Base-by-base conservation (phyloP, 2,113 vertebrate genomes). In the Zapus hudsonius region DNA sequence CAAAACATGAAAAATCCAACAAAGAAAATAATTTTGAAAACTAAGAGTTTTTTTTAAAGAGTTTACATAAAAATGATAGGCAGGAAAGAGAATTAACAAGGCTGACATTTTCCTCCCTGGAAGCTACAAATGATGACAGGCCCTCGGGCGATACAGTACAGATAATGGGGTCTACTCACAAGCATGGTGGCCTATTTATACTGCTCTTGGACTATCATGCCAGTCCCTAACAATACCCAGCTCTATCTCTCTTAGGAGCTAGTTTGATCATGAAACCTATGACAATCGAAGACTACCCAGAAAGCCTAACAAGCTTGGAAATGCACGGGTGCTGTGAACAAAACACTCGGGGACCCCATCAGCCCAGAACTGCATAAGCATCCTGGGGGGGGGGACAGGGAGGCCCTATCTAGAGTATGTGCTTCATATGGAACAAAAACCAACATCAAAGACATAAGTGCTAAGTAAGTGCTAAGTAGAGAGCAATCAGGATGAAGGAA, bases 301-400 rank as follows among this genome's bases (percentile, higher is more conserved):
- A 88, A 94, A 84, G 84, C 29, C 74, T 72, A 42, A 44, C 15
- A 33, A 64, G 86, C 76, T 84, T 52, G n/a, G 27, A 87, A 64
- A 67, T 16, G 47, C 44, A 59, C n/a, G 70, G 84, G 75, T 70
- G 57, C 42, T 74, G 61, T 29, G 36, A 93, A 82, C 94, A 78
- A 93, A 94, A 73, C 3, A 61, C 84, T 89, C 91, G 36, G 67
- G 89, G 67, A 91, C 38, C 78, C 42, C 25, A 61, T 31, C 64
- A 75, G 36, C 84, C 64, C 66, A 94, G 86, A 74, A 86, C 91
- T 96, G 87, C 94, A 94, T 95, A 94, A 97, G 75, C 87, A 92
- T 92, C 91, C 87, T 91, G 74, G 74, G 74, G 4, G 15, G 20
- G 70, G 72, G 92, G 96, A 94, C 93, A 79, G 94, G 93, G 96